A percentile compares a stretch with the other conserved stretches of the same genome.
Conservation (phyloP, 2,797 vertebrate genomes). For the Paguma larvata region DNA sequence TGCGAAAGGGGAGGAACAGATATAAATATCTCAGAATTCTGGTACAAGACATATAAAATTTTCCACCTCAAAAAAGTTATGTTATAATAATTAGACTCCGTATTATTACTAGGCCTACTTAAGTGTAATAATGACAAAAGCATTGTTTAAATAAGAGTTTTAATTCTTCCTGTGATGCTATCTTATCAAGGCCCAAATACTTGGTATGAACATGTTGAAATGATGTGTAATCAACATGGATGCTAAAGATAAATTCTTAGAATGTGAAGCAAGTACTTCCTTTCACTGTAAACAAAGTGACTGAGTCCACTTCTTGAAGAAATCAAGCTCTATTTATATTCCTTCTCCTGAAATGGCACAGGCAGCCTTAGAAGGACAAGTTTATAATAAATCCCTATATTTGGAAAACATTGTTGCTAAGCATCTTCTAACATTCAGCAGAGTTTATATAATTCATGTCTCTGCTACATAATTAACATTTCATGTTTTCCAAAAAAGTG, state of each 20-base stretch:
- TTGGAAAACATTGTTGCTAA: constrained; percentile 93
- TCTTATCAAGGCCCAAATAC: constrained; percentile 85
- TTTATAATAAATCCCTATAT: constrained; percentile 93
- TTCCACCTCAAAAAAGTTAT: constrained; percentile 44
- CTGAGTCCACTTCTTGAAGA: constrained; percentile 91
- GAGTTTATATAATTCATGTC: constrained; percentile 92
- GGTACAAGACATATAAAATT: constrained; percentile 45
- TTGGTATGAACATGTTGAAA: constrained; percentile 86
- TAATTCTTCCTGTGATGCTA: constrained; percentile 86
- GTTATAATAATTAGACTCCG: constrained; percentile 42
- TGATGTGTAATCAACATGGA: constrained; percentile 85
- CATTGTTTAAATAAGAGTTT: constrained; percentile 84
- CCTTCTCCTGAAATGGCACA: constrained; percentile 91
- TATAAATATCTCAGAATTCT: constrained; percentile 46
- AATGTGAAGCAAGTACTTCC: constrained; percentile 88
- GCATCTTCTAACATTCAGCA: constrained; percentile 91
- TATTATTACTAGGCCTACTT: constrained; percentile 65
- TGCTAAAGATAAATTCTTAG: constrained; percentile 87
- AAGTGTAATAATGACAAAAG: constrained; percentile 75
- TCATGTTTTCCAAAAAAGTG: constrained; percentile 82
- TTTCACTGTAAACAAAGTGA: constrained; percentile 93
- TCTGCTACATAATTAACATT: constrained; percentile 91
- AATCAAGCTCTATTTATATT: constrained; percentile 94
- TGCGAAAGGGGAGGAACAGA: background rate
- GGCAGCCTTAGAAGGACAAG: constrained; percentile 94